A percentile compares a stretch with the other conserved stretches of the same genome.
phyloP scores from a whole-genome alignment of 2,113 vertebrate genomes.

The Stictonetta naevosa region DNA sequence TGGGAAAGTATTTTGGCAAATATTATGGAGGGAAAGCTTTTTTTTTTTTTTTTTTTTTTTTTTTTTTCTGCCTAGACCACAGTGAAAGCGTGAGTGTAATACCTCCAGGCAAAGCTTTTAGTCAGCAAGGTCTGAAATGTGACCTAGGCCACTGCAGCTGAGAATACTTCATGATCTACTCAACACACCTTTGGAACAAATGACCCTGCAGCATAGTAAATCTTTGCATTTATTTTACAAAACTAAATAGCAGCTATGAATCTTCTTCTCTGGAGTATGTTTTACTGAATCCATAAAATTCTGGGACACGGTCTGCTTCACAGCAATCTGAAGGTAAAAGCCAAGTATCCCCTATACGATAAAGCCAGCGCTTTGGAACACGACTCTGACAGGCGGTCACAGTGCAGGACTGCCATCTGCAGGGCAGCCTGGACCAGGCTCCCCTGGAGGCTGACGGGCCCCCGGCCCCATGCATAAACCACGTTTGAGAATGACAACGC shows the following conservation, averaged over 20 bases:
- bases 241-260: background rate
- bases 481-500: background rate
- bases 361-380: background rate
- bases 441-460: background rate
- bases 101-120: background rate
- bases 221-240: background rate
- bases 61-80: background rate
- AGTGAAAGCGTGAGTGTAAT: background rate
- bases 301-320: background rate
- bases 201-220: background rate
- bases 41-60: background rate
- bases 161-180: background rate
- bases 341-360: background rate
- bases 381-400: background rate
- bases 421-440: background rate
- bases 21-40: background rate
- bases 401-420: conserved; percentile 38
- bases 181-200: background rate
- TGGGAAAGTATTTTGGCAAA: background rate
- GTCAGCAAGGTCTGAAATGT: background rate
- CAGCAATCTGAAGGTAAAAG: background rate
- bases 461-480: accelerated
- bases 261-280: background rate
- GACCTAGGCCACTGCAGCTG: background rate
- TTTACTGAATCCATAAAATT: background rate